Evolutionary conservation across 2,113 vertebrate genomes (phyloP), one percentile per base, ranked within the genome.

Genomic region (Pangasianodon hypophthalmus): DNA sequence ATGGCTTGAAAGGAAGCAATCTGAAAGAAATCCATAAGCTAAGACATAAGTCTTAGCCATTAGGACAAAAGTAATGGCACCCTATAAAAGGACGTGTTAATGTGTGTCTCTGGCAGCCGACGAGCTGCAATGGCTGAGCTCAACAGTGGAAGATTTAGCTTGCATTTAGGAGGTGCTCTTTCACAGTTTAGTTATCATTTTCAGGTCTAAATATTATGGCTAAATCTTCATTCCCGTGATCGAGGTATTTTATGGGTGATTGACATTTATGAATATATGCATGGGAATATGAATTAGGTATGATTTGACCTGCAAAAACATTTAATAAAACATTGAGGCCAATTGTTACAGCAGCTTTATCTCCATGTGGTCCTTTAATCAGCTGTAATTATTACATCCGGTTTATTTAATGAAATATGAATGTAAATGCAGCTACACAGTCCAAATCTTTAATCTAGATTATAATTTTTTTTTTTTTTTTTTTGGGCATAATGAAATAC

Each of bases 401-500:
- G 37, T 37, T 37, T 37, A 37, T 37, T 37, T 37, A 44, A 21
- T 41, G 44, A 79, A 24, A 79, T 79, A 48, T 0, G 9, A 79
- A 48, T 48, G 41, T 6, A 44, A 46, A 79, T 26, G 32, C 69
- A 41, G 69, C 24, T 7, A 80, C 11, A n/a, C 46, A 50, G 44
- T 29, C 24, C 24, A 6, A 14, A 4, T 80, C 26, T 50, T 29
- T 21, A 50, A 5, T 79, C 46, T 29, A 50, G 75, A 29, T 50
- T 9, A 14, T 50, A 21, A 41, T 87, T 64, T 87, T n/a, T n/a
- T n/a, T n/a, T n/a, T n/a, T n/a, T n/a, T n/a, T 79, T 37, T 56
- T 41, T 56, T 5, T 19, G 29, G 9, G 8, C n/a, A 29, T 94
- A 95, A 96, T 95, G 92, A 95, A 94, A 95, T 93, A 86, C 94